These are phyloP conservation scores for Drosophila borealis DNA, from an alignment of 2,888 invertebrate genomes.

Conservation along the genomic window DNA sequence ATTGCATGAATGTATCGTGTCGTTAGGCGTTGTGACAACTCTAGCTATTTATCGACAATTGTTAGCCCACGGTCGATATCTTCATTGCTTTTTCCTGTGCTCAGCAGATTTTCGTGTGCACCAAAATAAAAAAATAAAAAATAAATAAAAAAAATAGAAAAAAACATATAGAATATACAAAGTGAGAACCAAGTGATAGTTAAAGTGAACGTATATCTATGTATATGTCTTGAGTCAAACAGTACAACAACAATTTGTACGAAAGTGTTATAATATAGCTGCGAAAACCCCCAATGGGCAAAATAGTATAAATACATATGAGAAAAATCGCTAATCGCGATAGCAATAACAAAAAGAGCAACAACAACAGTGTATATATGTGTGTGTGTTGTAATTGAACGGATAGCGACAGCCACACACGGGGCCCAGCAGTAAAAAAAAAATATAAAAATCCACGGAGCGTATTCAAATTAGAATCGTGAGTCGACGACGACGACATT, in stretches of 20 bases:
- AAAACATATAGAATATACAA: conserved; percentile 52
- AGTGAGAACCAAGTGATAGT: conserved; percentile 33
- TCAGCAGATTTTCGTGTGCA: conserved; percentile 60
- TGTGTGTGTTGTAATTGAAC: conserved; percentile 59
- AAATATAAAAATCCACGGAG: conserved; percentile 26
- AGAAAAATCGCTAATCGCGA: conserved; percentile 63
- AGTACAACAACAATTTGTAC: conserved; percentile 37
- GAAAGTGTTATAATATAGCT: conserved; percentile 31
- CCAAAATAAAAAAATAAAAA: conserved; percentile 49
- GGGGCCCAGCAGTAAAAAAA: conserved; percentile 28
- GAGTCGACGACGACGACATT: conserved; percentile 64
- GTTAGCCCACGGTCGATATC: conserved; percentile 81
- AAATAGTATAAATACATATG: conserved; percentile 66
- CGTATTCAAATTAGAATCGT: conserved; percentile 59
- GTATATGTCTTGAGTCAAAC: conserved; percentile 17
- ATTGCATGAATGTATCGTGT: conserved; percentile 37
- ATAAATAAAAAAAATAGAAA: conserved; percentile 29
- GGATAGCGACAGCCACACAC: conserved; percentile 48
- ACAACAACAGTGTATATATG: conserved; percentile 43
- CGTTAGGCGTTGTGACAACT: conserved; percentile 23
- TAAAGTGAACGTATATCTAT: conserved; percentile 32
- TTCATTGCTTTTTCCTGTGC: conserved; percentile 69
- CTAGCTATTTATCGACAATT: conserved; percentile 71
- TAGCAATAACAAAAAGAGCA: conserved; percentile 59
- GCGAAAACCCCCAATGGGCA: conserved; percentile 36